Evolutionary conservation across 2,888 invertebrate species (phyloP).

Genomic region (Acronicta aceris): DNA sequence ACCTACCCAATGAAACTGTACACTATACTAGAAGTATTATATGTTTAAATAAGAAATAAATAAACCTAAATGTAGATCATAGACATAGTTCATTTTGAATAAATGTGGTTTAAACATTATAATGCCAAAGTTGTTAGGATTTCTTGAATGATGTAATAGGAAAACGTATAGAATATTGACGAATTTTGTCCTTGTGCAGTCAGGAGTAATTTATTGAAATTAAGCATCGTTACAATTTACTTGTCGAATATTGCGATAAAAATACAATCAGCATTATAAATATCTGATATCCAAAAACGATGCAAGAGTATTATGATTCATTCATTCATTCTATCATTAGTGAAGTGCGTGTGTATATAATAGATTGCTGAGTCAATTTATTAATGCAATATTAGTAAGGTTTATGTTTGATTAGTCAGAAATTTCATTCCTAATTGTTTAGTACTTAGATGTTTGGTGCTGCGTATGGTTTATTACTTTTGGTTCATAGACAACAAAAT

Average conservation of each 20-base stretch:
- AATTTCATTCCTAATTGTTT: slow-evolving; percentile 60
- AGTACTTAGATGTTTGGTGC: slow-evolving; percentile 62
- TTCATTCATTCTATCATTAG: slow-evolving; percentile 19
- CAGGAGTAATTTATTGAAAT: slow-evolving; percentile 5
- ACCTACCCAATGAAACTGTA: slow-evolving; percentile 6
- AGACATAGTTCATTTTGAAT: slow-evolving; percentile 30
- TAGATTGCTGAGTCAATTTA: slow-evolving; percentile 39
- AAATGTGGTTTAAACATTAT: slow-evolving; percentile 31
- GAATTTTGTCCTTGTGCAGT: too few species aligned
- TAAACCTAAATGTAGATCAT: slow-evolving; percentile 30
- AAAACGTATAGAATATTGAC: slow-evolving; percentile 22
- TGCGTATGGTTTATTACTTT: slow-evolving; percentile 52
- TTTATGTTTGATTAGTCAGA: slow-evolving; percentile 49
- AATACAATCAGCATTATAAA: slow-evolving; percentile 50
- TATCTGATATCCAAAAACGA: slow-evolving; percentile 30
- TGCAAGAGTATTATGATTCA: slow-evolving; percentile 47
- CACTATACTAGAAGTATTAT: slow-evolving; percentile 43
- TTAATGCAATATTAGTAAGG: slow-evolving; percentile 51
- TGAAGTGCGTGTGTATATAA: slow-evolving; percentile 25
- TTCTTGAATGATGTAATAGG: slow-evolving; percentile 15
- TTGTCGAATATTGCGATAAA: slow-evolving; percentile 49
- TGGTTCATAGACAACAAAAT: slow-evolving; percentile 42
- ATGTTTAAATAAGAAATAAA: slow-evolving; percentile 7
- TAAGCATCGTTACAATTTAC: slow-evolving; percentile 24
- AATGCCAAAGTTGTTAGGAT: slow-evolving; percentile 42